A percentile compares a stretch with the other conserved stretches of the same genome.
These are phyloP conservation scores for Dynastes maya DNA, from an alignment of 2,888 invertebrate genomes.

Conservation along the genomic window DNA sequence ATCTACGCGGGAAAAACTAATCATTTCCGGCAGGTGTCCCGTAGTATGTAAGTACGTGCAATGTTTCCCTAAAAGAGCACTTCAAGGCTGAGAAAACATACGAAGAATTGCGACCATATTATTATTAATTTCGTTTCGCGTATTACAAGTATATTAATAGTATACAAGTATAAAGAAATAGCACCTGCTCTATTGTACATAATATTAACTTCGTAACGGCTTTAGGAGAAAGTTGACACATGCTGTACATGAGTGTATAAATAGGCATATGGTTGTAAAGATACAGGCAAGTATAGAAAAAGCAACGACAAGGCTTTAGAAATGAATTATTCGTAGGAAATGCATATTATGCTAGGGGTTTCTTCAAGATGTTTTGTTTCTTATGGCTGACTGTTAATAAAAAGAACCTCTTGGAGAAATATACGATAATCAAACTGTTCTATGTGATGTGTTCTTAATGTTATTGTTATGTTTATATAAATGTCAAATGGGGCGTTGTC, in stretches of 20 bases:
- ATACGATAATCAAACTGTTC: no score
- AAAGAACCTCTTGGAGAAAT: no score
- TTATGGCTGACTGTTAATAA: no score
- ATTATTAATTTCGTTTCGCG: slow-evolving; percentile 33
- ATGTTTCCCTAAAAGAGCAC: slow-evolving; percentile 47
- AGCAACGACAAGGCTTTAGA: no score
- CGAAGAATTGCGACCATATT: slow-evolving; percentile 46
- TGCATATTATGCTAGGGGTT: no score
- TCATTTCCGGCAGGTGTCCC: slow-evolving; percentile 51
- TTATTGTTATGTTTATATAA: no score
- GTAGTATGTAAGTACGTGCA: slow-evolving; percentile 32
- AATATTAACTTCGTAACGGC: slow-evolving; percentile 38
- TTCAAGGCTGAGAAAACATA: slow-evolving; percentile 47
- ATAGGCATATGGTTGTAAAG: neutral
- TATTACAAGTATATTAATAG: slow-evolving; percentile 3
- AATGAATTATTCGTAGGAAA: no score
- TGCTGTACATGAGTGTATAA: neutral
- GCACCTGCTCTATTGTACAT: slow-evolving; percentile 36
- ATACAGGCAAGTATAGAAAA: no score
- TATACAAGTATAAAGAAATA: slow-evolving; percentile 20
- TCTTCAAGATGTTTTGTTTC: no score
- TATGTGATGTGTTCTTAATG: no score
- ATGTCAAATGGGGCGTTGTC: no score
- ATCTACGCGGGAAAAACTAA: slow-evolving; percentile 41
- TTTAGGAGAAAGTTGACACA: slow-evolving; percentile 14